Evolutionary conservation across 2,113 vertebrate genomes (phyloP).

Genomic region (Peromyscus maniculatus): DNA sequence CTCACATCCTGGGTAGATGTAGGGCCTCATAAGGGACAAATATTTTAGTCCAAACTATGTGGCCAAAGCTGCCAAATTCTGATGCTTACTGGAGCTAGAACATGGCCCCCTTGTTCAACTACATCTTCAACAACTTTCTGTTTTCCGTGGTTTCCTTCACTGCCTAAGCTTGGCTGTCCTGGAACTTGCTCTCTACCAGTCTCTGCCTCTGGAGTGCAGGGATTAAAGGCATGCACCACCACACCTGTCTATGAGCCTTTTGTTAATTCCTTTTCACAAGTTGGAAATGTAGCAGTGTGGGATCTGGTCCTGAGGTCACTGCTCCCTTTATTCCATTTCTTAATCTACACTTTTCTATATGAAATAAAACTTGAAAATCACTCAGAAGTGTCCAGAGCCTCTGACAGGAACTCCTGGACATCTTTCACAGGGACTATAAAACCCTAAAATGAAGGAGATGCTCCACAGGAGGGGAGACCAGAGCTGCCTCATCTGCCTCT

Average conservation of each 20-base stretch:
- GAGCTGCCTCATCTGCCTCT: not conserved
- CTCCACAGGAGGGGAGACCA: not conserved
- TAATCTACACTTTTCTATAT: not conserved
- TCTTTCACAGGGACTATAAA: not conserved
- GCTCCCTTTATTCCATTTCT: not conserved
- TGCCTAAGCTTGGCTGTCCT: too few relatives aligned
- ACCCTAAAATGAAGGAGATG: not conserved
- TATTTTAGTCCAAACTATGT: too few relatives aligned
- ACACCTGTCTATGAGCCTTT: not conserved
- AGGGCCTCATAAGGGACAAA: too few relatives aligned
- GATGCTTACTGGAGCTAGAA: too few relatives aligned
- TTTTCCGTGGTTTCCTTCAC: too few relatives aligned
- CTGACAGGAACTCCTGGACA: not conserved
- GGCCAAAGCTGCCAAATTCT: too few relatives aligned
- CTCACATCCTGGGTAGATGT: too few relatives aligned
- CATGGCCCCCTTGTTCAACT: too few relatives aligned
- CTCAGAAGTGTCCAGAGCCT: not conserved
- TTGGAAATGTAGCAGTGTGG: not conserved
- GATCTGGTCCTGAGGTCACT: not conserved
- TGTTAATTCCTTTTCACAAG: not conserved
- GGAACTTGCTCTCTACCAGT: too few relatives aligned
- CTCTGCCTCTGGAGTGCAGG: not conserved
- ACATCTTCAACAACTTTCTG: too few relatives aligned
- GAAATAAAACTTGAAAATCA: not conserved
- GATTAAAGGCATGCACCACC: not conserved